Conservation (phyloP, 2,797 vertebrate genomes). For the Sebastolobus alascanus region DNA sequence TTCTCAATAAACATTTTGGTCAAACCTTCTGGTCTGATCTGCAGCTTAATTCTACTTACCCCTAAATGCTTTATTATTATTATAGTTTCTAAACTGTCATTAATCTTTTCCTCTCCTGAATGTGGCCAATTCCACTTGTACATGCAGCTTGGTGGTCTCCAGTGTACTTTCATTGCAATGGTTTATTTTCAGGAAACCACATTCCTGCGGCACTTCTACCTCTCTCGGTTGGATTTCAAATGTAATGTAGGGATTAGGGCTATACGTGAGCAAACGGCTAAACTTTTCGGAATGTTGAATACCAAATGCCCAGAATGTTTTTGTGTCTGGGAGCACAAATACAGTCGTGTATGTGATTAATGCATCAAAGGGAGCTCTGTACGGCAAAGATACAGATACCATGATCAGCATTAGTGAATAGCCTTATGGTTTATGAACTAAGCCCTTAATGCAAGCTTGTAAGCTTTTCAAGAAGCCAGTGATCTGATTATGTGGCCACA, state of each 20-base stretch:
- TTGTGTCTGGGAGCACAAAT: slow-evolving; percentile 62
- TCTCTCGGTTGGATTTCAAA: slow-evolving; percentile 36
- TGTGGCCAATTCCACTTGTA: not conserved
- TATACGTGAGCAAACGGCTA: slow-evolving; percentile 38
- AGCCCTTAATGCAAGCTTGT: slow-evolving; percentile 55
- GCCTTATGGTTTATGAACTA: slow-evolving; percentile 64
- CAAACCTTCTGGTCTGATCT: not conserved
- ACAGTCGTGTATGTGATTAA: slow-evolving; percentile 63
- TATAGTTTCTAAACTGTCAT: not conserved
- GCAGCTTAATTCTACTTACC: not conserved
- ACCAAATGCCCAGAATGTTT: slow-evolving; percentile 61
- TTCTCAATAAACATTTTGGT: not conserved
- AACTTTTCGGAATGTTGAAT: slow-evolving; percentile 55
- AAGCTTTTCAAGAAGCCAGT: slow-evolving; percentile 68
- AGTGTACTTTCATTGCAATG: not conserved
- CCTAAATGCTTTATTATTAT: not conserved
- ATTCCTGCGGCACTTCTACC: slow-evolving; percentile 18
- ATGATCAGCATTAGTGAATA: slow-evolving; percentile 57
- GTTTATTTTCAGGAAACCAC: slow-evolving; percentile 29
- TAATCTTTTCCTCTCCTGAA: not conserved
- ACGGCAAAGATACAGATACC: slow-evolving; percentile 59
- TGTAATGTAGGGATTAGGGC: slow-evolving; percentile 51
- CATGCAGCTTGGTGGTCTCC: not conserved
- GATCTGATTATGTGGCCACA: slow-evolving; percentile 72
- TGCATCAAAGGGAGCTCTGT: slow-evolving; percentile 71